A percentile compares a stretch with the other conserved stretches of the same genome.
Conservation (phyloP, 2,888 invertebrate genomes). For the Erebia ligea region DNA sequence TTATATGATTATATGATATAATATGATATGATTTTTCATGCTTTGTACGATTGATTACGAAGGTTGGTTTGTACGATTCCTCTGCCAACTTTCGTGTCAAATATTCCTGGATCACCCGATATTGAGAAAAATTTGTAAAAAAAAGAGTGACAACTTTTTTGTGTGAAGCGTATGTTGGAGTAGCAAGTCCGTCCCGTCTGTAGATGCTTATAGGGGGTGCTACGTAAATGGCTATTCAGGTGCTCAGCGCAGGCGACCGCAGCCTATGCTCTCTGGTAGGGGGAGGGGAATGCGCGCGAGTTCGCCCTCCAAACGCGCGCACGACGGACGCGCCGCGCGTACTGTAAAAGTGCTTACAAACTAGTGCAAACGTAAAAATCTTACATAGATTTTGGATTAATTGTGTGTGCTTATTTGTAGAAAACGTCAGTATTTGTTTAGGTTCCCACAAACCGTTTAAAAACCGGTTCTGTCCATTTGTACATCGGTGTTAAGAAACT, state of each 20-base stretch:
- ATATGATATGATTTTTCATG: too few relatives aligned
- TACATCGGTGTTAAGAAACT: constrained; percentile 6
- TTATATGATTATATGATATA: too few relatives aligned
- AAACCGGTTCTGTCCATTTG: constrained; percentile 7
- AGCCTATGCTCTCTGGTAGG: constrained; percentile 61
- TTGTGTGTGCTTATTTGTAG: constrained; percentile 26
- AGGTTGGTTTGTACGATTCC: too few relatives aligned
- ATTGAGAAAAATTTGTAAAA: too few relatives aligned
- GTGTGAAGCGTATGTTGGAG: not conserved
- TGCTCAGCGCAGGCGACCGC: constrained; percentile 44
- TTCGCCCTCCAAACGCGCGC: constrained; percentile 73
- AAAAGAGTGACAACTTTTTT: too few relatives aligned
- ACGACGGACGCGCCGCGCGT: constrained; percentile 62
- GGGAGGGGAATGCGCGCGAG: constrained; percentile 65
- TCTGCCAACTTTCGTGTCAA: too few relatives aligned
- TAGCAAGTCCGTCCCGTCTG: not conserved
- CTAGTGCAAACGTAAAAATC: constrained; percentile 31
- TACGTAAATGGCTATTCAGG: constrained; percentile 72
- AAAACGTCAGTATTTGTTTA: constrained; percentile 25
- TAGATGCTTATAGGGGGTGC: constrained; percentile 54
- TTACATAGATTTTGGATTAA: constrained; percentile 16
- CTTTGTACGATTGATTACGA: too few relatives aligned
- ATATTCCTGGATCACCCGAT: not conserved
- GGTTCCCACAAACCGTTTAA: not conserved
- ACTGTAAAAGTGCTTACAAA: constrained; percentile 40